phyloP scores from a whole-genome alignment of 2,113 vertebrate species.

The Rattus rattus region DNA sequence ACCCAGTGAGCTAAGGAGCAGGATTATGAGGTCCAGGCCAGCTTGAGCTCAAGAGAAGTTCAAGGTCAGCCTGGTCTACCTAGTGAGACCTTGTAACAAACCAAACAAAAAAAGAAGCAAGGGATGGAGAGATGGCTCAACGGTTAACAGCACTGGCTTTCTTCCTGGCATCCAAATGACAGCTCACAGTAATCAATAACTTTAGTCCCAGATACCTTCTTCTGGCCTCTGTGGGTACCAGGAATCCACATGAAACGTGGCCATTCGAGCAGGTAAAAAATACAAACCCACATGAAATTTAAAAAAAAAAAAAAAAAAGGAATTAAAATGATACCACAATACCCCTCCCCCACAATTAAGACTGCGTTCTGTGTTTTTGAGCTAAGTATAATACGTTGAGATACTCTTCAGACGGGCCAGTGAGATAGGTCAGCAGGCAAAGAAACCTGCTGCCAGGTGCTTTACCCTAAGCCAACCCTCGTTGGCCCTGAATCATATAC shows the following conservation, averaged over 20 bases:
- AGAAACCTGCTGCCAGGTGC: neutral
- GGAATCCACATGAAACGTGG: neutral
- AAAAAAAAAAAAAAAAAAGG: neutral
- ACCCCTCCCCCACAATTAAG: neutral
- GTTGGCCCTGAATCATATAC: neutral
- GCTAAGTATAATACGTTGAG: neutral
- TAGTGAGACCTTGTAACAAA: neutral
- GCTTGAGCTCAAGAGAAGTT: neutral
- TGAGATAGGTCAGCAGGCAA: neutral
- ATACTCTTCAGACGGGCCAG: neutral
- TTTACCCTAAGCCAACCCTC: neutral
- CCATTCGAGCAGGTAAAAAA: neutral
- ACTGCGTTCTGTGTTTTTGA: neutral
- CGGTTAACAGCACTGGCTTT: neutral
- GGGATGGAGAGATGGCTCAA: neutral
- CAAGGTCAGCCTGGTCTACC: neutral
- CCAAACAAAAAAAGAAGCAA: neutral
- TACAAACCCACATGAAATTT: neutral
- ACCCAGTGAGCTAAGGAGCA: neutral
- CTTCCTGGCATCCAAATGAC: neutral
- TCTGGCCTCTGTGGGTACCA: neutral
- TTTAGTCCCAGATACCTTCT: neutral
- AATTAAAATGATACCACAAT: neutral
- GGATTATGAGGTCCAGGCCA: neutral
- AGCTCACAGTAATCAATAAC: neutral